Percentiles rank a stretch among this genome's conserved stretches.
Evolutionary conservation across 1,140 invertebrate genomes (phyloP).

Genomic region (Caerostris extrusa): DNA sequence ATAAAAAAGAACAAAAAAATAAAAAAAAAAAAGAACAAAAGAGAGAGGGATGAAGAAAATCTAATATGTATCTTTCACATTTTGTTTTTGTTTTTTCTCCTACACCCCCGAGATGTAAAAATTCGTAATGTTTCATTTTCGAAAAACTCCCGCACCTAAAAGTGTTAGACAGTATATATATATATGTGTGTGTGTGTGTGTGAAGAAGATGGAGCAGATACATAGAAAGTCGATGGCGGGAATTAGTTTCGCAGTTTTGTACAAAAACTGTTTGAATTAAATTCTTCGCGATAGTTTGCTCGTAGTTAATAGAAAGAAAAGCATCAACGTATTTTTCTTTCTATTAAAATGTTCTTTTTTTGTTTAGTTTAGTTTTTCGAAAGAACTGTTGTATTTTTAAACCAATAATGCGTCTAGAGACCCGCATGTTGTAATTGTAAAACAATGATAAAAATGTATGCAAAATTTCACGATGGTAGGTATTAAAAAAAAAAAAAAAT

Average conservation of each 20-base stretch:
- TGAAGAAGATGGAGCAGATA: not conserved
- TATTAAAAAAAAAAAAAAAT: no score
- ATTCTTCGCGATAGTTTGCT: not conserved
- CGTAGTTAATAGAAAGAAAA: no score
- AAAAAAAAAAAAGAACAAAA: not conserved
- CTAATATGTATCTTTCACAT: conserved; percentile 47
- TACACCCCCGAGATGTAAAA: not conserved
- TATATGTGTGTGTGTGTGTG: not conserved
- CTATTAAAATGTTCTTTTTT: not conserved
- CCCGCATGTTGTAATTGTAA: no score
- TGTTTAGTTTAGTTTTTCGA: not conserved
- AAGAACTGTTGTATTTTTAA: no score
- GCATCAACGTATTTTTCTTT: not conserved
- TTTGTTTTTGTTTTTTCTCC: not conserved
- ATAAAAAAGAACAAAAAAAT: not conserved
- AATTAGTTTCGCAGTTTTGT: not conserved
- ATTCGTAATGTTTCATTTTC: conserved; percentile 41
- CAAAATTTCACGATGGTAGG: no score
- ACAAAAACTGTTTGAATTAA: not conserved
- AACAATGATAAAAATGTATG: no score
- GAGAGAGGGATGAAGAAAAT: not conserved
- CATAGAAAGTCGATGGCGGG: not conserved
- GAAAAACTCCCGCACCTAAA: not conserved
- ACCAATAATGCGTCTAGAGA: no score
- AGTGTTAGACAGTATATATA: not conserved